Percentiles rank a stretch among this genome's conserved stretches.
These are phyloP conservation scores for Macropus fuliginosus DNA, from an alignment of 2,797 vertebrate species.

Conservation along the genomic window DNA sequence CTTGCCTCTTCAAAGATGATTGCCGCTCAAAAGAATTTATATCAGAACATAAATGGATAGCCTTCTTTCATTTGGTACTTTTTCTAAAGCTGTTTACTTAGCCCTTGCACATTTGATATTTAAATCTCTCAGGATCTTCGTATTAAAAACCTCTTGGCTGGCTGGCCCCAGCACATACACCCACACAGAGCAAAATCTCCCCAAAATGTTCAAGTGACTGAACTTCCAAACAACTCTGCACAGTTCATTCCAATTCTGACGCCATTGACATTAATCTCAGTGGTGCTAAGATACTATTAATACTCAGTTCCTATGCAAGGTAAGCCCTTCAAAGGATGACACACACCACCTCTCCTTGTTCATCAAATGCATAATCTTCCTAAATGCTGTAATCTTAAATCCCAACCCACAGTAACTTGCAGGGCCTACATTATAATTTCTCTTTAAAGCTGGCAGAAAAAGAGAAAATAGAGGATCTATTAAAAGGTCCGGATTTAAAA, in stretches of 20 bases:
- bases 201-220: slow-evolving; percentile 71
- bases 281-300: slow-evolving; percentile 81
- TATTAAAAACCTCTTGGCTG: slow-evolving; percentile 69
- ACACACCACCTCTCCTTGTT: slow-evolving; percentile 78
- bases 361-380: slow-evolving; percentile 82
- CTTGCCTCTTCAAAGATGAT: slow-evolving; percentile 29
- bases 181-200: slow-evolving; percentile 71
- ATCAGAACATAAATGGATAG: background rate
- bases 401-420: slow-evolving; percentile 77
- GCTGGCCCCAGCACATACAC: slow-evolving; percentile 64
- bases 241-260: slow-evolving; percentile 73
- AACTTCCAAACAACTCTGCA: slow-evolving; percentile 72
- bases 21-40: slow-evolving; percentile 51
- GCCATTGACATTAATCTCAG: slow-evolving; percentile 78
- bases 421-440: slow-evolving; percentile 81
- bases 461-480: slow-evolving; percentile 62
- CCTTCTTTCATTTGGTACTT: slow-evolving; percentile 22
- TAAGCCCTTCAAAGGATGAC: slow-evolving; percentile 80
- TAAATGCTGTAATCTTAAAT: slow-evolving; percentile 80
- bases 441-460: slow-evolving; percentile 82
- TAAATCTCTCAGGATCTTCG: slow-evolving; percentile 72
- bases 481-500: slow-evolving; percentile 74
- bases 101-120: slow-evolving; percentile 60
- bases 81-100: slow-evolving; percentile 40
- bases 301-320: slow-evolving; percentile 80